Evolutionary conservation across 2,113 vertebrate species (phyloP), one percentile per base, ranked within the genome.

Genomic region (Cottus gobio): DNA sequence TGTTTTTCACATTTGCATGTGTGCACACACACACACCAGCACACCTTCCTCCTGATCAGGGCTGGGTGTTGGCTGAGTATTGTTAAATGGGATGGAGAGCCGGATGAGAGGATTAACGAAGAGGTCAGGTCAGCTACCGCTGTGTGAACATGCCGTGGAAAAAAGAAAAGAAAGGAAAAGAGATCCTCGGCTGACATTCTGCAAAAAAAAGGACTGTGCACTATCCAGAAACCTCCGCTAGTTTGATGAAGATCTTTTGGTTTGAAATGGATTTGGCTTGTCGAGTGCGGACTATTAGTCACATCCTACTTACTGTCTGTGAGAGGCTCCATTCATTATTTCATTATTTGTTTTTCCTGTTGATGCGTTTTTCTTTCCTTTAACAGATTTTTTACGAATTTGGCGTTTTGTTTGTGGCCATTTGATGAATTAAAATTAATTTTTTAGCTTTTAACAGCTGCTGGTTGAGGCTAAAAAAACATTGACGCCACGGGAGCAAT

Each of bases 51-150:
- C 76, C 76, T 78, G 79, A 71, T 76, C 61, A 44, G 37, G 42
- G 57, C 22, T 82, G 60, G 76, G 66, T 73, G 82, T 82, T 64
- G 50, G 63, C 76, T 62, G 70, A 67, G 83, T 70, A 72, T 79
- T 79, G 79, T 85, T 46, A 71, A 83, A 46, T 44, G 62, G 60
- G 36, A 78, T 16, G 57, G 76, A 76, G 76, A 82, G 81, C 28
- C 69, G 70, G 73, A 78, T 63, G 50, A n/a, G 20, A 50, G 74
- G 54, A 69, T 82, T 71, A 87, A 65, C 72, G 66, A 24, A 71
- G 54, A 44, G 69, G 67, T 24, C 57, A 58, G 61, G 72, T 77
- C 70, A 75, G 75, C 66, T 46, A 30, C 57, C 66, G 62, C 77
- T 87, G 78, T 65, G 76, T 71, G 65, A 80, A 77, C 54, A 66